phyloP scores from a whole-genome alignment of 2,797 vertebrate species.

The Limnodromus scolopaceus region DNA sequence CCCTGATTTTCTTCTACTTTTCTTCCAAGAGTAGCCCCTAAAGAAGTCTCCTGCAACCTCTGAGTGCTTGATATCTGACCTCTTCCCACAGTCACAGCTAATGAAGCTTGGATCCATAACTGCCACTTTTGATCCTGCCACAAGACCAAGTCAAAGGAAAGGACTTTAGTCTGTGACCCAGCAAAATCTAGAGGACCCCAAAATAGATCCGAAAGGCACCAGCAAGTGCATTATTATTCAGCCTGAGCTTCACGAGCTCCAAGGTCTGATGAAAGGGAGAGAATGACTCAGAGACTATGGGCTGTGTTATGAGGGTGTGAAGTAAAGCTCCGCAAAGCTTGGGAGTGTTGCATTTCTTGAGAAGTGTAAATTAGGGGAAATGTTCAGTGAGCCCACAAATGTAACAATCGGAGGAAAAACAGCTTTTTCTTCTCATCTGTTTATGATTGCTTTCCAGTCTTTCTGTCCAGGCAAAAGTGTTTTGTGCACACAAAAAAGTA shows the following conservation, averaged over 20 bases:
- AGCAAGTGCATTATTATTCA: background rate
- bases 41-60: background rate
- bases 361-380: background rate
- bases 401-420: background rate
- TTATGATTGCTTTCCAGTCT: background rate
- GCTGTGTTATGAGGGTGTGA: background rate
- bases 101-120: accelerated
- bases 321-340: background rate
- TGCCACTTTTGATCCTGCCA: background rate
- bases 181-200: background rate
- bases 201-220: background rate
- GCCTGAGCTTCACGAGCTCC: background rate
- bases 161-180: background rate
- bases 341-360: background rate
- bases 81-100: background rate
- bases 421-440: background rate
- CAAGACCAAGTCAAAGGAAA: background rate
- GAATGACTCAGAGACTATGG: background rate
- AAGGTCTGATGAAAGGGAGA: background rate
- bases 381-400: background rate
- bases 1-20: background rate
- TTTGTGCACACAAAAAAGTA: background rate
- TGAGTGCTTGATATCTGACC: background rate
- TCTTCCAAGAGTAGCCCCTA: background rate
- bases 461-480: background rate